A percentile compares a stretch with the other conserved stretches of the same genome.
Evolutionary conservation across 2,797 vertebrate genomes (phyloP).

Genomic region (Distichodus sexfasciatus): DNA sequence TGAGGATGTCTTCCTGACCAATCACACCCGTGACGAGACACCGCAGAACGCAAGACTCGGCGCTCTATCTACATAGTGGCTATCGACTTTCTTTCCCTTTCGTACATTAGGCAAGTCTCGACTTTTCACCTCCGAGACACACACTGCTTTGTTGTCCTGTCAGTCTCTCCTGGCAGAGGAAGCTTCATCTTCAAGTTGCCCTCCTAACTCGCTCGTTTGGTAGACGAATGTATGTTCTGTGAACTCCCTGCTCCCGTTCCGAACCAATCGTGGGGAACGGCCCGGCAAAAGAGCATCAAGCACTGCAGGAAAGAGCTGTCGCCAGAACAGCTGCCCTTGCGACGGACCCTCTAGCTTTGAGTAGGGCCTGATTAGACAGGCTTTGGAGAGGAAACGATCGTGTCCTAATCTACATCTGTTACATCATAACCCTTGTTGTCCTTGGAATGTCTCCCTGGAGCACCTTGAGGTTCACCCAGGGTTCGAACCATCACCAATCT

Average conservation of each 20-base stretch:
- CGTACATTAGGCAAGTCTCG: constrained; percentile 23
- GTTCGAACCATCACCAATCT: too few species aligned
- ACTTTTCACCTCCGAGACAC: constrained; percentile 37
- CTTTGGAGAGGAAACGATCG: too few species aligned
- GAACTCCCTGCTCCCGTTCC: constrained; percentile 65
- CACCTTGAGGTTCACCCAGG: too few species aligned
- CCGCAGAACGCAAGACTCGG: not conserved
- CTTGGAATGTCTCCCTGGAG: too few species aligned
- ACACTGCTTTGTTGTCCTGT: constrained; percentile 55
- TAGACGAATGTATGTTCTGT: constrained; percentile 70
- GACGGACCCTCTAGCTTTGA: not conserved
- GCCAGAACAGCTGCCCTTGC: not conserved
- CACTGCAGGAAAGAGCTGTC: constrained; percentile 8
- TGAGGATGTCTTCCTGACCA: too few species aligned
- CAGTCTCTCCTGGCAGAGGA: constrained; percentile 50
- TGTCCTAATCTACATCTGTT: too few species aligned
- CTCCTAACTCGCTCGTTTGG: constrained; percentile 52
- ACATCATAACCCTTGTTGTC: too few species aligned
- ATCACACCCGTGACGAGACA: too few species aligned
- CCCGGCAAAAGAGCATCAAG: constrained; percentile 47
- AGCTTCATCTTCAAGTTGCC: constrained; percentile 56
- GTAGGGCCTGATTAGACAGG: not conserved
- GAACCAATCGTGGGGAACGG: constrained; percentile 60
- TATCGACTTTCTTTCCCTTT: constrained; percentile 9
- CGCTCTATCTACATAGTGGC: not conserved